Evolutionary conservation across 2,888 invertebrate species (phyloP).

Genomic region (Stratiomys singularior): DNA sequence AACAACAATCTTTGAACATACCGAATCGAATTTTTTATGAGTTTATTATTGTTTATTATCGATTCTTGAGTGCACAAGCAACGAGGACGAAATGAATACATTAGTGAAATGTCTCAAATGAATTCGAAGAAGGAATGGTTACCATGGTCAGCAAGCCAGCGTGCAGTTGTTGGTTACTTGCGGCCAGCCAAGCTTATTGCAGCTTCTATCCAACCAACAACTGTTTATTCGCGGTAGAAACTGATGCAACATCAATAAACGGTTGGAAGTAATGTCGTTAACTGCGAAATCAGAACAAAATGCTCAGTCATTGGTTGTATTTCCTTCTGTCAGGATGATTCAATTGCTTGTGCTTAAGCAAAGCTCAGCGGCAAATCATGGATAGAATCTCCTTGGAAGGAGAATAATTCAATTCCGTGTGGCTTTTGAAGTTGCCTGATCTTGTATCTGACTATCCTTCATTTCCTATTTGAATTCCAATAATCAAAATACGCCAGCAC

Average conservation of each 20-base stretch:
- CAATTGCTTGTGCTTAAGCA: background rate
- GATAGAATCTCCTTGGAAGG: background rate
- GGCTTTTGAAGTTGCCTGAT: too few relatives aligned
- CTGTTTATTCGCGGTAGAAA: background rate
- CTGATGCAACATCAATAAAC: background rate
- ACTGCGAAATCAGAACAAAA: background rate
- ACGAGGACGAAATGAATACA: slow-evolving; percentile 47
- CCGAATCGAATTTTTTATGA: slow-evolving; percentile 51
- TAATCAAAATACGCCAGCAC: background rate
- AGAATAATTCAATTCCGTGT: background rate
- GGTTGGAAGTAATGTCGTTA: slow-evolving; percentile 2
- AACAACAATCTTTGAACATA: slow-evolving; percentile 47
- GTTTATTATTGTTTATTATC: slow-evolving; percentile 48
- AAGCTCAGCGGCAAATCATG: background rate
- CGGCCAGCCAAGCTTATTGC: too few relatives aligned
- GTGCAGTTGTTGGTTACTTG: slow-evolving; percentile 14
- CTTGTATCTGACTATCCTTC: background rate
- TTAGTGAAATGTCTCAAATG: slow-evolving; percentile 45
- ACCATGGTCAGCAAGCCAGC: background rate
- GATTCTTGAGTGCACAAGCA: slow-evolving; percentile 47
- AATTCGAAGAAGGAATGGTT: background rate
- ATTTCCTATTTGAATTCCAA: slow-evolving; percentile 29
- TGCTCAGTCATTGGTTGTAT: background rate
- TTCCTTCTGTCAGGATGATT: slow-evolving; percentile 2
- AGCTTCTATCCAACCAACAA: background rate